A percentile compares a stretch with the other conserved stretches of the same genome.
Evolutionary conservation across 2,888 invertebrate species (phyloP).

Genomic region (Ischnus inquisitorius): DNA sequence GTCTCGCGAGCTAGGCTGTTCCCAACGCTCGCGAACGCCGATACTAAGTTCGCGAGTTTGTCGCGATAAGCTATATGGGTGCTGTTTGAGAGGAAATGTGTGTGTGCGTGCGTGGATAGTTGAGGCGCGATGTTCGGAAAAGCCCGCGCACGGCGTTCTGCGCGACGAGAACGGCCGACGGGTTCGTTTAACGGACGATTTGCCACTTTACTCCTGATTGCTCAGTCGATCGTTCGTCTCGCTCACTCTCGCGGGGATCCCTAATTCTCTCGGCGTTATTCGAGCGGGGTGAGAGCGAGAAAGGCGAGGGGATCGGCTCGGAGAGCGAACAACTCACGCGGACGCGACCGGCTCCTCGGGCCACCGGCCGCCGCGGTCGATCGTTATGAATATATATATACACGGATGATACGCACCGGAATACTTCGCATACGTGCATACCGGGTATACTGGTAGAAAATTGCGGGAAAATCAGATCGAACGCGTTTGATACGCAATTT

Average conservation of each 20-base stretch:
- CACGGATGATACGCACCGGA: slow-evolving; percentile 14
- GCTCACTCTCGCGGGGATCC: slow-evolving; percentile 50
- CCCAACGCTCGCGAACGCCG: background rate
- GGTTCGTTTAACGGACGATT: slow-evolving; percentile 72
- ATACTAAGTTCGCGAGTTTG: slow-evolving; percentile 23
- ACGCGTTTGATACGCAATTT: background rate
- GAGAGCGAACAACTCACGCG: slow-evolving; percentile 65
- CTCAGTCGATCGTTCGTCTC: slow-evolving; percentile 64
- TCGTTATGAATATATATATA: slow-evolving; percentile 68
- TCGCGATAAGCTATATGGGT: slow-evolving; percentile 1
- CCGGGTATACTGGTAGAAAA: slow-evolving; percentile 47
- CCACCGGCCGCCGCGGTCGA: slow-evolving; percentile 64
- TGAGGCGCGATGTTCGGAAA: slow-evolving; percentile 62
- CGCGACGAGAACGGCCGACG: slow-evolving; percentile 67
- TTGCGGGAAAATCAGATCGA: background rate
- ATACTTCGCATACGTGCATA: slow-evolving; percentile 35
- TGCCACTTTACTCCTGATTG: slow-evolving; percentile 72
- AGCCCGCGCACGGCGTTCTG: slow-evolving; percentile 60
- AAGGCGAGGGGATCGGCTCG: slow-evolving; percentile 50
- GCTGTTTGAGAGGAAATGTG: background rate
- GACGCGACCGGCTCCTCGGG: slow-evolving; percentile 64
- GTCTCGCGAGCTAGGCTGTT: slow-evolving; percentile 1
- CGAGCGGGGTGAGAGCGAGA: slow-evolving; percentile 52
- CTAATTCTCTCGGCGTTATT: slow-evolving; percentile 54
- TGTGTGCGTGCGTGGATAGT: background rate